These are phyloP conservation scores for Nebria salina DNA, from an alignment of 2,888 invertebrate genomes.

Conservation along the genomic window DNA sequence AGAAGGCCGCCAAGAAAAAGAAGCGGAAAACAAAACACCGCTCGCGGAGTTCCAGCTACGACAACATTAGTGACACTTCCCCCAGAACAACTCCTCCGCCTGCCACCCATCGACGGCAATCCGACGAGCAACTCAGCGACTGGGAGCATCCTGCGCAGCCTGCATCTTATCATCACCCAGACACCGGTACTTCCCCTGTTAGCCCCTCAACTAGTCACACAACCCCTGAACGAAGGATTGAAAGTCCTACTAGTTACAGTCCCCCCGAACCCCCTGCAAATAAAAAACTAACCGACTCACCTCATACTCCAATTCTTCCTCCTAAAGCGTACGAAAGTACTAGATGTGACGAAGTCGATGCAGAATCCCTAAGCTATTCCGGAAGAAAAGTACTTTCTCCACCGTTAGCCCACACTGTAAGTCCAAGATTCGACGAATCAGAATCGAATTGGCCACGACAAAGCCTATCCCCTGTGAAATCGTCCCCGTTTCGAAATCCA, in stretches of 20 bases:
- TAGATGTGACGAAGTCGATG: slow-evolving; percentile 65
- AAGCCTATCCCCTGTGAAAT: slow-evolving; percentile 53
- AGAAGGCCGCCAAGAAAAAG: slow-evolving; percentile 77
- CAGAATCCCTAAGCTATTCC: slow-evolving; percentile 63
- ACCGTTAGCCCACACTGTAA: slow-evolving; percentile 1
- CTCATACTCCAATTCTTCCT: slow-evolving; percentile 75
- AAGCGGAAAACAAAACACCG: slow-evolving; percentile 72
- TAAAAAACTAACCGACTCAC: slow-evolving; percentile 65
- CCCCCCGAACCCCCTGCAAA: slow-evolving; percentile 63
- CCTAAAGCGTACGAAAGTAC: slow-evolving; percentile 64
- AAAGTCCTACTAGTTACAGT: slow-evolving; percentile 57
- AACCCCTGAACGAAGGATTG: slow-evolving; percentile 56
- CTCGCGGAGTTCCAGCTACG: slow-evolving; percentile 75
- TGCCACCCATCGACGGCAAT: slow-evolving; percentile 10
- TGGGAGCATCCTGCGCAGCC: slow-evolving; percentile 65
- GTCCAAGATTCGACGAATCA: slow-evolving; percentile 32
- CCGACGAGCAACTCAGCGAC: slow-evolving; percentile 61
- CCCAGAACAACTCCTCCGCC: slow-evolving; percentile 55
- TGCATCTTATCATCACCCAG: slow-evolving; percentile 53
- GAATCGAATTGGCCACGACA: slow-evolving; percentile 44
- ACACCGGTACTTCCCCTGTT: slow-evolving; percentile 60
- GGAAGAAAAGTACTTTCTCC: slow-evolving; percentile 53
- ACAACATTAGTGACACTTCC: slow-evolving; percentile 70
- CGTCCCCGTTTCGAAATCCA: slow-evolving; percentile 58
- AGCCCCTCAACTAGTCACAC: slow-evolving; percentile 61